Percentiles rank a stretch among this genome's conserved stretches.
These are phyloP conservation scores for Urocolius indicus DNA, from an alignment of 2,113 vertebrate species.

Conservation along the genomic window DNA sequence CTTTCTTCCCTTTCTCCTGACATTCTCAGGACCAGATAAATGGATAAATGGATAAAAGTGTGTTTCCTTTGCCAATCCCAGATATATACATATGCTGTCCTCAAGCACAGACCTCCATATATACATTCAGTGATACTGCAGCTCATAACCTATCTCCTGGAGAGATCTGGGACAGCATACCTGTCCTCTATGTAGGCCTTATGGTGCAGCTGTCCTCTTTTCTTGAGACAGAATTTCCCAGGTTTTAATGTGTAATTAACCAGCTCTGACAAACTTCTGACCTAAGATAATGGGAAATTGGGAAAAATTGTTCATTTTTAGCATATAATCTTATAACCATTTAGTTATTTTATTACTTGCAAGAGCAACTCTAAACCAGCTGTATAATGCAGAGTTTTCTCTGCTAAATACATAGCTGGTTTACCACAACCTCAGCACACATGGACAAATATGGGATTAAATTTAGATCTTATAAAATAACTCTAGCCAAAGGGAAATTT, in stretches of 20 bases:
- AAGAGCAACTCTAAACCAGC: not conserved
- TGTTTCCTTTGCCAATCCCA: not conserved
- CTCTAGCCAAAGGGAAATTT: not conserved
- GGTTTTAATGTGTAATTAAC: not conserved
- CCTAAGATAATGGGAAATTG: not conserved
- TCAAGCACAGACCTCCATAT: not conserved
- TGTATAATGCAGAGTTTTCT: not conserved
- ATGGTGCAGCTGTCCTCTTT: not conserved
- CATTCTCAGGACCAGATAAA: not conserved
- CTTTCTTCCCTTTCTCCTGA: not conserved
- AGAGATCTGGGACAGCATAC: not conserved
- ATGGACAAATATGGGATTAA: not conserved
- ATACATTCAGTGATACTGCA: fast-evolving
- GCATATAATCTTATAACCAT: not conserved
- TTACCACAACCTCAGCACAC: not conserved
- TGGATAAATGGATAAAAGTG: not conserved
- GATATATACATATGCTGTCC: fast-evolving
- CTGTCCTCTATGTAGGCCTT: not conserved
- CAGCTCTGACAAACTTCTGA: not conserved
- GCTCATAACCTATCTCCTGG: fast-evolving
- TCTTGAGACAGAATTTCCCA: not conserved
- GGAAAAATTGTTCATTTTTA: not conserved
- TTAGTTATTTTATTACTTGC: not conserved
- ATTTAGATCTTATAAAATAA: not conserved
- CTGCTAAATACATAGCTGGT: not conserved